A percentile compares a stretch with the other conserved stretches of the same genome.
Evolutionary conservation across 2,888 invertebrate species (phyloP).

Genomic region (Acleris holmiana): DNA sequence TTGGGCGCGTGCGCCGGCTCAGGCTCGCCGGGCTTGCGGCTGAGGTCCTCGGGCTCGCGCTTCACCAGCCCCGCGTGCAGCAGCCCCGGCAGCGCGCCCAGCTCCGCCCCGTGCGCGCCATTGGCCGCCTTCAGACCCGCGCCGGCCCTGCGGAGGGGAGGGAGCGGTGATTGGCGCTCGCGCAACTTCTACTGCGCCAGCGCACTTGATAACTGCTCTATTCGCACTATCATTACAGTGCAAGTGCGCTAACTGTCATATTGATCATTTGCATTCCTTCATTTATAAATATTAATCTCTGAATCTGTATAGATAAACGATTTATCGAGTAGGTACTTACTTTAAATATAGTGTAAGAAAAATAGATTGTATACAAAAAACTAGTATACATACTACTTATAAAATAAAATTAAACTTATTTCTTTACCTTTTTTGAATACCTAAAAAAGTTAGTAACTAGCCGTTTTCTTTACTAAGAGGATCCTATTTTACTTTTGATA

Average conservation of each 20-base stretch:
- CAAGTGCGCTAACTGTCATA: constrained; percentile 33
- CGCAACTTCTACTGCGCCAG: constrained; percentile 49
- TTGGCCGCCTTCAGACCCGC: constrained; percentile 86
- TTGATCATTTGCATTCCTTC: constrained; percentile 33
- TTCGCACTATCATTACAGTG: constrained; percentile 36
- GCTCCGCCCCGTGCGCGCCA: constrained; percentile 88
- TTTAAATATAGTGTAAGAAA: neutral
- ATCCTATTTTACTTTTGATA: too few relatives aligned
- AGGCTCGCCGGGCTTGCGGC: constrained; percentile 87
- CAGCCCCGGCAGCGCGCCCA: constrained; percentile 85
- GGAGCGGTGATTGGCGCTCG: constrained; percentile 70
- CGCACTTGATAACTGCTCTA: constrained; percentile 44
- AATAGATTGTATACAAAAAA: neutral
- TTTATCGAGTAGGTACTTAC: too few relatives aligned
- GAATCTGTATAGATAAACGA: neutral
- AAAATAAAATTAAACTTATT: too few relatives aligned
- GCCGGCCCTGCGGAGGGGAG: constrained; percentile 87
- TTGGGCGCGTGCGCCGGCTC: constrained; percentile 85
- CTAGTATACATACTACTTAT: too few relatives aligned
- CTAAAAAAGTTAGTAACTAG: neutral
- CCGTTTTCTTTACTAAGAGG: too few relatives aligned
- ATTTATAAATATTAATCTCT: constrained; percentile 17
- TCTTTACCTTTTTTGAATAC: too few relatives aligned
- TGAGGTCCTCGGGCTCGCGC: constrained; percentile 92
- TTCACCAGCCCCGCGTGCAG: constrained; percentile 89